Base-by-base conservation (phyloP, 2,113 vertebrate species). In the Hemiscyllium ocellatum region DNA sequence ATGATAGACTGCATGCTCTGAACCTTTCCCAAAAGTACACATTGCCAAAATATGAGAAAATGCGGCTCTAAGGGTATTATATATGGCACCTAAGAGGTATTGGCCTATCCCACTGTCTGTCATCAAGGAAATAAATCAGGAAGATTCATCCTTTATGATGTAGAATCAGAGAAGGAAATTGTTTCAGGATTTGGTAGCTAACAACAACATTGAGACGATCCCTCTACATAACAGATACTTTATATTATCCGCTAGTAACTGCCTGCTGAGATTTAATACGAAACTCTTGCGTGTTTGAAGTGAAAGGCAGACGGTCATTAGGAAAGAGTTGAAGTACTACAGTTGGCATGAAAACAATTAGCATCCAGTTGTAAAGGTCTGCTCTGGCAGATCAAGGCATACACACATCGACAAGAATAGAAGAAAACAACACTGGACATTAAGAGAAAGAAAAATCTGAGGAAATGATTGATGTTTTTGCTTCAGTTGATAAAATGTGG, bases 321-420 rank as follows among this genome's bases (percentile, higher is more conserved):
- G 52, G 29, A 90, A 52, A 33, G 87, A 90, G 29, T 61, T 90
- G 87, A 90, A 90, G 52, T 33, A 61, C 52, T 1, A 33, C 4
- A 26, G 29, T 61, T 90, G 29, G 87, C 52, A 90, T 65, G 52
- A 33, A 90, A 90, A 33, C 87, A 90, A 90, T 90, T 90, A 90
- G 87, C 52, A 90, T 33, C 22, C n/a, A 52, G 61, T 89, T 90
- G 52, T 61, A 90, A 90, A 61, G 52, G 87, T 90, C 87, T 90
- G 87, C 0, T 56, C 52, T 20, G 87, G 13, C 52, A 90, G 50
- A 90, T 90, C 87, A 65, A 90, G 80, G 80, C 78, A 47, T 83
- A 83, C 37, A 20, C 47, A 42, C 19, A 20, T 47, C 42, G 37
- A 42, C 19, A 47, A 83, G 78, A 83, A 83, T 37, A 17, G 4